Conservation (phyloP, 1,140 invertebrate species). For the Cryptotermes secundus region DNA sequence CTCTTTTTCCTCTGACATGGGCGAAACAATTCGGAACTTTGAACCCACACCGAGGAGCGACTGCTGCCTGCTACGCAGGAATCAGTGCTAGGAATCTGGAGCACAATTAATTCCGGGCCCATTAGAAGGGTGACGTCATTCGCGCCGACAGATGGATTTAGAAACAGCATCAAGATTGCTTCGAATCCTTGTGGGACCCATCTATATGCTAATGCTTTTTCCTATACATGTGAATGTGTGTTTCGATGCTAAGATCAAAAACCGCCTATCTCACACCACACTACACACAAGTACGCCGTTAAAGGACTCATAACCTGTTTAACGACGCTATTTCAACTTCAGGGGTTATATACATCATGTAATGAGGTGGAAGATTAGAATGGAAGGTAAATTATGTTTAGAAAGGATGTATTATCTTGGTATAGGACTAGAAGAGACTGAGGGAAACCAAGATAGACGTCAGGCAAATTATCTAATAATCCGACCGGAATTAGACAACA, state of each 20-base stretch:
- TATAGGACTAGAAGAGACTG: no score
- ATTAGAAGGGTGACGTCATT: constrained; percentile 8
- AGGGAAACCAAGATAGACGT: no score
- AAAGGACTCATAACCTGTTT: no score
- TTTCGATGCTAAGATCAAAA: not conserved
- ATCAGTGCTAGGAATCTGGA: constrained; percentile 1
- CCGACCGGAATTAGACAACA: no score
- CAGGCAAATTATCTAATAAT: no score
- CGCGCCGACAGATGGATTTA: not conserved
- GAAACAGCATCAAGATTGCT: constrained; percentile 15
- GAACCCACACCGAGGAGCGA: not conserved
- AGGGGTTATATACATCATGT: no score
- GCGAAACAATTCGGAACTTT: not conserved
- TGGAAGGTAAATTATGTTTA: no score
- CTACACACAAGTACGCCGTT: no score
- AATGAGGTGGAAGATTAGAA: no score
- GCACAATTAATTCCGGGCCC: not conserved
- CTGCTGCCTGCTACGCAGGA: not conserved
- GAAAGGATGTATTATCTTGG: no score
- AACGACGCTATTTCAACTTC: no score
- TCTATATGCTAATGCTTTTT: constrained; percentile 13
- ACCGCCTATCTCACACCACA: not conserved
- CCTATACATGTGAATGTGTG: not conserved
- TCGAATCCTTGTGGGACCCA: not conserved
- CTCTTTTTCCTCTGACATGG: not conserved